Evolutionary conservation across 1,140 invertebrate species (phyloP), one percentile per base, ranked within the genome.

Genomic region (Hyles euphorbiae): DNA sequence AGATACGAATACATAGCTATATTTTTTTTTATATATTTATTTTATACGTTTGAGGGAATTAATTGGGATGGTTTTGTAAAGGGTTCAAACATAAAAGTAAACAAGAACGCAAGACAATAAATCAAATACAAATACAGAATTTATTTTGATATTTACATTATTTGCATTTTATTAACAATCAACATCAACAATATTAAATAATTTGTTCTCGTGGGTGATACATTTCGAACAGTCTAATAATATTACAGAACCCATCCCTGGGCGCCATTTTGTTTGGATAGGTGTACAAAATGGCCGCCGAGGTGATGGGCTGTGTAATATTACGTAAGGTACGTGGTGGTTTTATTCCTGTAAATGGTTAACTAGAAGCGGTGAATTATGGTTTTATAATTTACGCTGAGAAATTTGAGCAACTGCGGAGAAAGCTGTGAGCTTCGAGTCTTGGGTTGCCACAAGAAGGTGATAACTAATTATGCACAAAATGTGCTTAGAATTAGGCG

Each of bases 81-180:
- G 36, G 36, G 36, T 40, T 40, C 4, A 40, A 40, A 40, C 36
- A 40, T 22, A 22, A 40, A 40, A 40, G 36, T 8, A 40, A 40
- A 40, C 36, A 40, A 40, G 4, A 40, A 40, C 5, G 36, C 8
- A 74, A 87, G 83, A 72, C 72, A 72, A 65, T 56, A 47, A 36
- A 70, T 89, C 85, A 89, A 90, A 89, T 89, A 90, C 87, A 90
- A 90, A 90, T 89, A 90, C 89, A 90, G 89, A 89, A 87, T 90
- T 90, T 90, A 89, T 89, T 89, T 90, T 88, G 89, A 84, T 90
- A 90, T 90, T 89, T 90, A 90, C 89, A 90, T 89, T 90, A 90
- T 89, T 90, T 90, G 88, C 88, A 90, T 89, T 90, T 89, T 89
- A 89, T 89, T 89, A 90, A 90, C 89, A 90, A 90, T 90, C 87